phyloP scores from a whole-genome alignment of 2,113 vertebrate genomes.

The Lasiurus borealis region DNA sequence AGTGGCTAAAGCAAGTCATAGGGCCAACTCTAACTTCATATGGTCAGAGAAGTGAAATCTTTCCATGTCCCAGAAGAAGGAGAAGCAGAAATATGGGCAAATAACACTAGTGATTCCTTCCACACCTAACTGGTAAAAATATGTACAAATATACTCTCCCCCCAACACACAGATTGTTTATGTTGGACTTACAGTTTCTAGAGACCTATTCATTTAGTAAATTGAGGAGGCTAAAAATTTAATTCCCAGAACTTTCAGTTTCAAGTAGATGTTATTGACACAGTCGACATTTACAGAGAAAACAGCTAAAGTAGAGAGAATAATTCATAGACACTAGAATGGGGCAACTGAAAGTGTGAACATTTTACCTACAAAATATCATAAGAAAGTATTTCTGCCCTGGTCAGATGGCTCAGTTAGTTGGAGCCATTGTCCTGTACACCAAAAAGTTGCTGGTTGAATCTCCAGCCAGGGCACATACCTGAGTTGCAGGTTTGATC shows the following conservation, averaged over 20 bases:
- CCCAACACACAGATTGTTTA: background rate
- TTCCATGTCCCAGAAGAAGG: background rate
- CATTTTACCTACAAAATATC: background rate
- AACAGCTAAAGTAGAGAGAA: background rate
- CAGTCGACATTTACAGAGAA: background rate
- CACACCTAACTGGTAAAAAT: background rate
- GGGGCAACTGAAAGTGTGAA: background rate
- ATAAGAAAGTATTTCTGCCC: background rate
- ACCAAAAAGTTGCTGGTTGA: background rate
- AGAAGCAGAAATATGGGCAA: background rate
- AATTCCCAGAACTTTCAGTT: background rate
- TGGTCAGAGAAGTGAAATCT: background rate
- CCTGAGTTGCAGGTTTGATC: background rate
- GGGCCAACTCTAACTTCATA: background rate
- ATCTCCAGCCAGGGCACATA: background rate
- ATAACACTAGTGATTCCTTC: background rate
- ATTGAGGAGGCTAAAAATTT: background rate
- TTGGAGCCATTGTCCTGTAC: background rate
- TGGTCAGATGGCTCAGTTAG: background rate
- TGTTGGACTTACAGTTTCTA: background rate
- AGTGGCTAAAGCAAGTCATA: constrained; percentile 21
- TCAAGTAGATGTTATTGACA: constrained; percentile 1
- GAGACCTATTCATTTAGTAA: background rate
- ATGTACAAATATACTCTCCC: background rate
- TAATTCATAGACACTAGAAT: background rate